phyloP scores from a whole-genome alignment of 2,888 invertebrate genomes.

The Lutraria lutraria region DNA sequence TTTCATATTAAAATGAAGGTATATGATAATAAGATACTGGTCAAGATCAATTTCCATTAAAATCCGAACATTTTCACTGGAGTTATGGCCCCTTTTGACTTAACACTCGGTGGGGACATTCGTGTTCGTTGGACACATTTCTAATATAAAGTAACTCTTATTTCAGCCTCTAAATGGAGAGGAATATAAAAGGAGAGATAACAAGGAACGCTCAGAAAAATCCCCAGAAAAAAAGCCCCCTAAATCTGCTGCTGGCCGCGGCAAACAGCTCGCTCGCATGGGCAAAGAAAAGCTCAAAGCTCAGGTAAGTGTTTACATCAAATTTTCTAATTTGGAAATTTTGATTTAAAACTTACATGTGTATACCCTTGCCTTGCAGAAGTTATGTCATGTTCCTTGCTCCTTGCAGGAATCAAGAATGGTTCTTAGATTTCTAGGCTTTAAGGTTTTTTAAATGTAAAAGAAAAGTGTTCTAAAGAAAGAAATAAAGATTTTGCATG shows the following conservation, averaged over 20 bases:
- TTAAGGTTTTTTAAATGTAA: no score
- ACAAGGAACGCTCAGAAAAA: constrained; percentile 69
- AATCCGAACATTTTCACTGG: no score
- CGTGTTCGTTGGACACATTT: no score
- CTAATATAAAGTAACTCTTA: background rate
- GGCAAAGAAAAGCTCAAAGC: constrained; percentile 76
- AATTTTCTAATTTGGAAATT: background rate
- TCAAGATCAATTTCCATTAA: no score
- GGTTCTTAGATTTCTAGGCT: no score
- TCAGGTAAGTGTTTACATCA: constrained; percentile 65
- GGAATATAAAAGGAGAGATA: constrained; percentile 69
- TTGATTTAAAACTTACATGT: background rate
- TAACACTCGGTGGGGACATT: no score
- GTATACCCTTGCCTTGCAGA: background rate
- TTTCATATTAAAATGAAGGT: no score
- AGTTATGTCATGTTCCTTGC: no score
- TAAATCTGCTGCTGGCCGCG: constrained; percentile 74
- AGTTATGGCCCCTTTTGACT: no score
- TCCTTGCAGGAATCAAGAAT: no score
- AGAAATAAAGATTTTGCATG: background rate
- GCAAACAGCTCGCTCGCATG: constrained; percentile 74
- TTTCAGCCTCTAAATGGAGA: constrained; percentile 76
- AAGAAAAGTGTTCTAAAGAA: background rate
- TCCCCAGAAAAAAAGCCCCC: constrained; percentile 72
- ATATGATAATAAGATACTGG: no score